These are phyloP conservation scores for Alviniconcha marisindica DNA, from an alignment of 1,140 invertebrate genomes.

Conservation along the genomic window DNA sequence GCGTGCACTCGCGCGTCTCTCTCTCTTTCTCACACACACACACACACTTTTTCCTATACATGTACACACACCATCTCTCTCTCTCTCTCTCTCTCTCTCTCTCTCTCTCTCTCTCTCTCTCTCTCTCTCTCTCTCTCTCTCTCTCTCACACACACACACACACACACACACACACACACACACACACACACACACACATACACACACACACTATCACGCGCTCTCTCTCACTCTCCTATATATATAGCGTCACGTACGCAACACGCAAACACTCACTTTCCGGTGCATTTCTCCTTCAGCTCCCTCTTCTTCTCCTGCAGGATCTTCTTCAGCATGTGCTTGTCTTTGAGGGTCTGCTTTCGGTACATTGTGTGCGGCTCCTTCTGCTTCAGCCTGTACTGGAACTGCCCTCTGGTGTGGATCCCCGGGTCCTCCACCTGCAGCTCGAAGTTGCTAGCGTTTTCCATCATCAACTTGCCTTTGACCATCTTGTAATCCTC, in stretches of 20 bases:
- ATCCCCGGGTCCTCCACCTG: constrained; percentile 57
- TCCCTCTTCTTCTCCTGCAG: constrained; percentile 37
- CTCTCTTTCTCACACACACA: no score
- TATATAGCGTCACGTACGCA: background rate
- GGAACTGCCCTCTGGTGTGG: constrained; percentile 25
- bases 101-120: no score
- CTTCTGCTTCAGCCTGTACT: no score
- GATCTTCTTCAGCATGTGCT: constrained; percentile 37
- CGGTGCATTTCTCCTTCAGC: constrained; percentile 20
- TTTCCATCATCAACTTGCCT: constrained; percentile 29
- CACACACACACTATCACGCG: background rate
- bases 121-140: background rate
- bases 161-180: background rate
- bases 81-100: no score
- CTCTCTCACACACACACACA: background rate
- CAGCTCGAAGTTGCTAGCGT: constrained; percentile 44
- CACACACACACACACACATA: background rate
- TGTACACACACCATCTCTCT: no score
- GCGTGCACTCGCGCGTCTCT: no score
- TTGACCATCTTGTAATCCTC: constrained; percentile 55
- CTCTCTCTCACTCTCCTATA: background rate
- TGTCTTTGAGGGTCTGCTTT: constrained; percentile 21
- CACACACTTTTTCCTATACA: no score
- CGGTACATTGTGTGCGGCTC: background rate
- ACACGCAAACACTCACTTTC: constrained; percentile 7